Percentiles rank a stretch among this genome's conserved stretches.
phyloP scores from a whole-genome alignment of 2,888 invertebrate species.

The Byasa hedistus region DNA sequence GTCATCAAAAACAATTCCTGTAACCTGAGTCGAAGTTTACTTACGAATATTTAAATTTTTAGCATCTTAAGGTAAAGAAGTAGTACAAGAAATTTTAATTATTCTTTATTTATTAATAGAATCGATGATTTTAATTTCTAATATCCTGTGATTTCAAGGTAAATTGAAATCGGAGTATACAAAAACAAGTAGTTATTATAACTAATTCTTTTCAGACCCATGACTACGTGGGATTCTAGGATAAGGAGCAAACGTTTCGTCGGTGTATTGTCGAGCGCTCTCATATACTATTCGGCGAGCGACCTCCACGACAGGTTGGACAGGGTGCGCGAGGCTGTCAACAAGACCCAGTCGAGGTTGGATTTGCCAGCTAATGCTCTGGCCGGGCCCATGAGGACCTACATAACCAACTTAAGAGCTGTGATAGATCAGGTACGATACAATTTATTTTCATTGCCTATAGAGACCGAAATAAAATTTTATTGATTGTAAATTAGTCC shows the following conservation, averaged over 20 bases:
- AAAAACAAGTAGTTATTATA: neutral
- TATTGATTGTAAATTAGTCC: too few relatives aligned
- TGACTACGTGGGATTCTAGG: neutral
- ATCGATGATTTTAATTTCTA: too few relatives aligned
- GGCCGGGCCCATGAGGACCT: neutral
- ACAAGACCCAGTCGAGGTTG: neutral
- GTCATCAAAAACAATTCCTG: too few relatives aligned
- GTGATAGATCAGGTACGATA: neutral
- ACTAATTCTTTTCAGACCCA: neutral
- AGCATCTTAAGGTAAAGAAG: too few relatives aligned
- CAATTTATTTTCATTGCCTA: too few relatives aligned
- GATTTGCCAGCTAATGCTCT: neutral
- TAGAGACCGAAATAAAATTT: too few relatives aligned
- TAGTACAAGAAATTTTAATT: too few relatives aligned
- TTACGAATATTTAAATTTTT: too few relatives aligned
- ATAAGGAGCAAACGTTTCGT: neutral
- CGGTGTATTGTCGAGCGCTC: neutral
- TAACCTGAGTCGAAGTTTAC: too few relatives aligned
- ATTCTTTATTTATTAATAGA: too few relatives aligned
- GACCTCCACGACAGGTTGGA: neutral
- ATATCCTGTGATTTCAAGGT: too few relatives aligned
- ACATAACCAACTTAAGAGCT: neutral
- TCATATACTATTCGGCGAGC: constrained; percentile 5
- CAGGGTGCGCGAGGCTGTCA: constrained; percentile 8
- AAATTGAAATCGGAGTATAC: too few relatives aligned